Conservation (phyloP, 2,797 vertebrate genomes). For the Schizopygopsis pylzovi region DNA sequence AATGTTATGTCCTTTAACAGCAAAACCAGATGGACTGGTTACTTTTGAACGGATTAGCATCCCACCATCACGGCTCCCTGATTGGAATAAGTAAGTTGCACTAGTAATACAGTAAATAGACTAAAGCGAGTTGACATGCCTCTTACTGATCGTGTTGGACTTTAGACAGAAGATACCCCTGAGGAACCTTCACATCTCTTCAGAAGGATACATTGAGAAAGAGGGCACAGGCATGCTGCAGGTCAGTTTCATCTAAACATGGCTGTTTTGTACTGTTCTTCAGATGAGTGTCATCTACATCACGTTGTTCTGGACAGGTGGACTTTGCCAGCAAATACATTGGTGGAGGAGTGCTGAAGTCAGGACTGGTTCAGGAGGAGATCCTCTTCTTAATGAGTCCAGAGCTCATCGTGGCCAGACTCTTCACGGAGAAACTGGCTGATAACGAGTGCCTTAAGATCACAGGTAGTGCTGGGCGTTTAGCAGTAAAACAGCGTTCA, state of each 20-base stretch:
- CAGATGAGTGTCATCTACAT: neutral
- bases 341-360: constrained; percentile 75
- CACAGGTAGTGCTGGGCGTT: constrained; percentile 65
- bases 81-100: constrained; percentile 67
- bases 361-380: constrained; percentile 79
- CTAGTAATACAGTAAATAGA: neutral
- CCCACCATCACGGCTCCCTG: fast-evolving
- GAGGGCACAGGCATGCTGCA: constrained; percentile 73
- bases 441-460: constrained; percentile 74
- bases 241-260: constrained; percentile 61
- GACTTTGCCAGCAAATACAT: constrained; percentile 73
- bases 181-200: constrained; percentile 65
- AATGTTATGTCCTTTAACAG: constrained; percentile 48
- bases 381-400: constrained; percentile 78
- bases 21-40: constrained; percentile 66
- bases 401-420: constrained; percentile 78
- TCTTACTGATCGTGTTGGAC: constrained; percentile 5
- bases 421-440: constrained; percentile 75
- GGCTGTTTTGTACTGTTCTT: neutral
- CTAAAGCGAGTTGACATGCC: neutral
- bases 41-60: constrained; percentile 74
- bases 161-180: constrained; percentile 59
- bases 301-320: constrained; percentile 65
- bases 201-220: constrained; percentile 69
- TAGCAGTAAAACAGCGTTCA: neutral